phyloP scores from a whole-genome alignment of 2,113 vertebrate species.

The Astur gentilis region DNA sequence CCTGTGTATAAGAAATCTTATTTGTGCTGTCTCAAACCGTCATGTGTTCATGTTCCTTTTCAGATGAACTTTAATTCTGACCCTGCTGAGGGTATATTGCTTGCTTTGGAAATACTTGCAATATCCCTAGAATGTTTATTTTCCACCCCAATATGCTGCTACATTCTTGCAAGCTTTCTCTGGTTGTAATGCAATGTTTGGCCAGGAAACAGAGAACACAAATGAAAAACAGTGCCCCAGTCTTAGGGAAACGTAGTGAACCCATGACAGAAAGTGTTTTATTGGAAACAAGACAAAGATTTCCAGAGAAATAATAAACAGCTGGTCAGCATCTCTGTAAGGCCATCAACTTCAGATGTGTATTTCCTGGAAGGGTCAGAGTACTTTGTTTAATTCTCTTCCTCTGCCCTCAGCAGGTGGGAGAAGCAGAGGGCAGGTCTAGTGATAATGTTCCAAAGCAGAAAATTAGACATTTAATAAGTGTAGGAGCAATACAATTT shows the following conservation, averaged over 20 bases:
- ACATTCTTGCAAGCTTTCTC: neutral
- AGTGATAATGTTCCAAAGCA: neutral
- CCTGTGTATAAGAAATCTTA: neutral
- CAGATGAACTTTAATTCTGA: neutral
- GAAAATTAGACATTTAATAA: neutral
- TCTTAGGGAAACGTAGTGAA: neutral
- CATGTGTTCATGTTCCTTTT: neutral
- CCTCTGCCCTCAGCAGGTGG: slow-evolving; percentile 24
- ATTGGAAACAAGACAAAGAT: slow-evolving; percentile 42
- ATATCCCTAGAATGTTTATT: slow-evolving; percentile 21
- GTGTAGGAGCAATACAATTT: neutral
- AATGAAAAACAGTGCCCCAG: slow-evolving; percentile 7
- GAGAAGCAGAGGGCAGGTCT: neutral
- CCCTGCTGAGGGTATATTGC: neutral
- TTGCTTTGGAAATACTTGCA: slow-evolving; percentile 52
- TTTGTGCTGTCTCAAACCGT: neutral
- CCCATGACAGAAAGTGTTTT: slow-evolving; percentile 3
- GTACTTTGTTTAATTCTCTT: neutral
- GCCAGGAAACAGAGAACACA: slow-evolving; percentile 15
- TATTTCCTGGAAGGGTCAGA: neutral
- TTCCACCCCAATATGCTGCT: slow-evolving; percentile 4
- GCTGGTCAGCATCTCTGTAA: neutral
- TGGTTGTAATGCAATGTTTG: slow-evolving; percentile 26
- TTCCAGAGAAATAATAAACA: slow-evolving; percentile 46
- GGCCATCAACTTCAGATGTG: neutral